These are phyloP conservation scores for Sternarchorhynchus goeldii DNA, from an alignment of 2,797 vertebrate species.

Conservation along the genomic window DNA sequence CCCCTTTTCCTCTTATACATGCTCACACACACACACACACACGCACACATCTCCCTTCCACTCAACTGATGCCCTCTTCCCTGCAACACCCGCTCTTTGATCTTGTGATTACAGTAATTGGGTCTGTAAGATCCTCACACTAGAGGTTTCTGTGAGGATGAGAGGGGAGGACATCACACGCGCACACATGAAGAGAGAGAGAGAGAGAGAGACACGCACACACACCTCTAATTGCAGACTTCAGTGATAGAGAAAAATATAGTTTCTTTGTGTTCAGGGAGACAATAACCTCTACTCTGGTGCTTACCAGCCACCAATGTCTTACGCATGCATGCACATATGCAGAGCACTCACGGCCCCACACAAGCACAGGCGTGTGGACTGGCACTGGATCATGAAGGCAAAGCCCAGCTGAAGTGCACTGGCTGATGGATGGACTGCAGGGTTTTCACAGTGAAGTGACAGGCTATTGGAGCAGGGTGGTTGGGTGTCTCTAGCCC, in stretches of 20 bases:
- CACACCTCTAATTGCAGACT: slow-evolving; percentile 52
- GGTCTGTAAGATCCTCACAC: slow-evolving; percentile 57
- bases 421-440: slow-evolving; percentile 3
- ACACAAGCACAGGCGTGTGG: not conserved
- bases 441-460: slow-evolving; percentile 24
- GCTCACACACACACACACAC: slow-evolving; percentile 36
- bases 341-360: slow-evolving; percentile 15
- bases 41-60: slow-evolving; percentile 31
- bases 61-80: slow-evolving; percentile 46
- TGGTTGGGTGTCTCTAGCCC: not conserved
- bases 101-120: slow-evolving; percentile 62
- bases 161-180: slow-evolving; percentile 47
- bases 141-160: slow-evolving; percentile 48
- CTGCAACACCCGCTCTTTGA: slow-evolving; percentile 55
- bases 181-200: not conserved
- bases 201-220: slow-evolving; percentile 46
- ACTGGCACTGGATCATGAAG: not conserved
- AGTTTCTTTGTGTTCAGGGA: slow-evolving; percentile 37
- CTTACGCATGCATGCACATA: not conserved
- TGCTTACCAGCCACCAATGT: slow-evolving; percentile 35
- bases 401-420: slow-evolving; percentile 19
- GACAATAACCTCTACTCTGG: slow-evolving; percentile 34
- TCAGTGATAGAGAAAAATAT: slow-evolving; percentile 42
- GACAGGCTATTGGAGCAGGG: slow-evolving; percentile 15
- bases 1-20: slow-evolving; percentile 2